phyloP scores from a whole-genome alignment of 1,140 invertebrate genomes.

The Caenorhabditis elegans region WBcel235 BX284602.5:6541001-6541500 shows the following conservation, averaged over 20 bases:
- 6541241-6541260: neutral
- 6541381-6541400: conserved; percentile 18
- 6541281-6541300: neutral
- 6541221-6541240: neutral
- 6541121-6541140: conserved; percentile 9
- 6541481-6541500: conserved; percentile 9
- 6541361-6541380: conserved; percentile 3
- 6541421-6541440: neutral
- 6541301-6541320: neutral
- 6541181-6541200: conserved; percentile 13
- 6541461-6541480: neutral
- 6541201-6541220: conserved; percentile 28
- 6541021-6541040: conserved; percentile 33
- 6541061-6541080: conserved; percentile 25
- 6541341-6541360: neutral
- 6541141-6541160: conserved; percentile 5
- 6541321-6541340: neutral
- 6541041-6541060: conserved; percentile 1
- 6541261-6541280: conserved; percentile 13
- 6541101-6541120: neutral
- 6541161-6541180: neutral
- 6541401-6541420: neutral
- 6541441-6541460: conserved; percentile 20
- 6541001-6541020: conserved; percentile 15
- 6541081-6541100: conserved; percentile 3